Conservation (phyloP, 2,797 vertebrate genomes). For the Darevskia mixta region DNA sequence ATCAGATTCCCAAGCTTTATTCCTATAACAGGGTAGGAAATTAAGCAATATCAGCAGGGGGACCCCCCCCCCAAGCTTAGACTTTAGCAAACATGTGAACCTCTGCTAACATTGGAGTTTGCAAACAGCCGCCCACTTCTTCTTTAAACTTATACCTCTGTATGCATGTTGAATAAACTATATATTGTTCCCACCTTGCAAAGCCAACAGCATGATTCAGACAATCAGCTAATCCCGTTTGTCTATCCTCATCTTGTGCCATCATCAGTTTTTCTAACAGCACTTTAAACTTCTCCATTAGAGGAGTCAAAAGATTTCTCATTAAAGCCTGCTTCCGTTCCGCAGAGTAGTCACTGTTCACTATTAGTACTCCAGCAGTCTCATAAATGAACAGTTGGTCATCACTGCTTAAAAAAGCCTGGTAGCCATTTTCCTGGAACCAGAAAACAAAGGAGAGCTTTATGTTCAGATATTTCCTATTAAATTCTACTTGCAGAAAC, state of each 20-base stretch:
- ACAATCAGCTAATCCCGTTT: slow-evolving; percentile 90
- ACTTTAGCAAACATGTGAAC: not conserved
- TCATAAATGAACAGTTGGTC: slow-evolving; percentile 99
- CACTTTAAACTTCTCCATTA: slow-evolving; percentile 94
- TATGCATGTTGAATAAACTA: not conserved
- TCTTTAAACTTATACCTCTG: not conserved
- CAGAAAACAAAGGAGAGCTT: slow-evolving; percentile 42
- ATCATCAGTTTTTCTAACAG: slow-evolving; percentile 89
- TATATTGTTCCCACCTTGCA: slow-evolving; percentile 83
- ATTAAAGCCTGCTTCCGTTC: slow-evolving; percentile 94
- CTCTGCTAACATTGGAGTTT: not conserved
- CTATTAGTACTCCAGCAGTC: slow-evolving; percentile 94
- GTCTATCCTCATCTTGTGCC: slow-evolving; percentile 91
- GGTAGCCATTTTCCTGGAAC: slow-evolving; percentile 93
- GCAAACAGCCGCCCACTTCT: not conserved
- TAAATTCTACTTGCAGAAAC: slow-evolving; percentile 5
- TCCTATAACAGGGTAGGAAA: not conserved
- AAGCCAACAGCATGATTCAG: slow-evolving; percentile 96
- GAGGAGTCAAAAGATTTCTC: slow-evolving; percentile 91
- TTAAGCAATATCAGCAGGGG: not conserved
- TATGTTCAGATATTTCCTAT: not conserved
- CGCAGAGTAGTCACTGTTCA: slow-evolving; percentile 90
- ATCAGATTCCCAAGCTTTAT: not conserved
- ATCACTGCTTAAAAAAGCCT: slow-evolving; percentile 91
- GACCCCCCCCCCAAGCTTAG: not conserved